A percentile compares a stretch with the other conserved stretches of the same genome.
These are phyloP conservation scores for Sitta carolinensis DNA, from an alignment of 2,797 vertebrate genomes.

Conservation along the genomic window DNA sequence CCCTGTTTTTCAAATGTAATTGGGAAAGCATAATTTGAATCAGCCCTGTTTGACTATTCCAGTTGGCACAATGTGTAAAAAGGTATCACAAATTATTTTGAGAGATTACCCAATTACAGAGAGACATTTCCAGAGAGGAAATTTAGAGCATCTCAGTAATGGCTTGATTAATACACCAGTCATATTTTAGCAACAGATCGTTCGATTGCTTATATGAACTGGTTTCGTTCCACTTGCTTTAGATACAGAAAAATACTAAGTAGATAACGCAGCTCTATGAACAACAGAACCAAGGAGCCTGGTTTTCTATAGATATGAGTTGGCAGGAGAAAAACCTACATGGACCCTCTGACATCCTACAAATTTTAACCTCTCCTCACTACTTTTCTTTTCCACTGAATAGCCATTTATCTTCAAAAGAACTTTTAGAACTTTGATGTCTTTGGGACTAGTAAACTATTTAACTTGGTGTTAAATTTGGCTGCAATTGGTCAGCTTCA, in stretches of 20 bases:
- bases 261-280: not conserved
- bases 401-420: not conserved
- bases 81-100: slow-evolving; percentile 58
- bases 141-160: slow-evolving; percentile 30
- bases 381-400: not conserved
- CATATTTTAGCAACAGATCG: slow-evolving; percentile 17
- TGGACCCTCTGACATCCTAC: not conserved
- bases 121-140: slow-evolving; percentile 46
- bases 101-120: slow-evolving; percentile 50
- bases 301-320: not conserved
- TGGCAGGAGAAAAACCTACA: not conserved
- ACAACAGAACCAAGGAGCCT: not conserved
- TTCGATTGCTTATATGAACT: slow-evolving; percentile 24
- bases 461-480: not conserved
- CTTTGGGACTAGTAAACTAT: not conserved
- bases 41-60: slow-evolving; percentile 27
- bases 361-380: not conserved
- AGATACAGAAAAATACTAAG: not conserved
- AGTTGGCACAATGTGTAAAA: slow-evolving; percentile 32
- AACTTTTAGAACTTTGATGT: not conserved
- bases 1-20: not conserved
- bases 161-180: slow-evolving; percentile 32
- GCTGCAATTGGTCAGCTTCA: not conserved
- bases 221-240: slow-evolving; percentile 2
- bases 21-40: not conserved